Percentiles rank a stretch among this genome's conserved stretches.
Conservation (phyloP, 2,888 invertebrate genomes). For the Oscheius sp. region DNA sequence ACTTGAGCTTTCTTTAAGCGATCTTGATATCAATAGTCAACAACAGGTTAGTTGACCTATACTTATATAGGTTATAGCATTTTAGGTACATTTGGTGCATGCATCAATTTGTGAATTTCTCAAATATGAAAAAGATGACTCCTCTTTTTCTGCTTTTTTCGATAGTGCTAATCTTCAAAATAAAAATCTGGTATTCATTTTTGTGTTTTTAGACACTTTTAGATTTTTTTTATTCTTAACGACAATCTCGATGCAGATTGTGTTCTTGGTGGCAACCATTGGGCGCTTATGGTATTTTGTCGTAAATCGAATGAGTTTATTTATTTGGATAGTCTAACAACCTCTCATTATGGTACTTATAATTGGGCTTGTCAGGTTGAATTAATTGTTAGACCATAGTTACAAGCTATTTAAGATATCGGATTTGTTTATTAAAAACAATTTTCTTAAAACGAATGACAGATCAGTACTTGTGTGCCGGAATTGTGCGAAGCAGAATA, state of each 20-base stretch:
- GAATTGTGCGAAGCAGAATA: conserved; percentile 40
- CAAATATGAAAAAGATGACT: neutral
- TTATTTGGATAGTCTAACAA: conserved; percentile 38
- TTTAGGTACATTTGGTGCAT: conserved; percentile 22
- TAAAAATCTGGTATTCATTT: conserved; percentile 20
- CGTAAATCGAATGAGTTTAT: conserved; percentile 30
- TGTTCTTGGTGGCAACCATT: conserved; percentile 40
- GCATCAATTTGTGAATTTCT: conserved; percentile 27
- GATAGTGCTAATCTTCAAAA: conserved; percentile 10
- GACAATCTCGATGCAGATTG: conserved; percentile 38
- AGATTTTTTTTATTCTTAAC: conserved; percentile 51
- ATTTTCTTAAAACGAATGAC: neutral
- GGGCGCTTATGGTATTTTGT: conserved; percentile 47
- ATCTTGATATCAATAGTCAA: neutral
- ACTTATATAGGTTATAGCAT: neutral
- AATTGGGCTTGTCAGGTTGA: conserved; percentile 4
- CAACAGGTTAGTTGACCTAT: neutral
- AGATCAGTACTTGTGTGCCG: neutral
- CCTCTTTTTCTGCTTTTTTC: conserved; percentile 18
- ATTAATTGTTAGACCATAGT: no score
- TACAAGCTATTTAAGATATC: conserved; percentile 18
- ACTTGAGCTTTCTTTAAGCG: conserved; percentile 34
- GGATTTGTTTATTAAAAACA: neutral
- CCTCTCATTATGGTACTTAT: neutral
- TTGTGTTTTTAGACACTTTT: neutral